phyloP scores from a whole-genome alignment of 2,113 vertebrate genomes.

The Meles meles region DNA sequence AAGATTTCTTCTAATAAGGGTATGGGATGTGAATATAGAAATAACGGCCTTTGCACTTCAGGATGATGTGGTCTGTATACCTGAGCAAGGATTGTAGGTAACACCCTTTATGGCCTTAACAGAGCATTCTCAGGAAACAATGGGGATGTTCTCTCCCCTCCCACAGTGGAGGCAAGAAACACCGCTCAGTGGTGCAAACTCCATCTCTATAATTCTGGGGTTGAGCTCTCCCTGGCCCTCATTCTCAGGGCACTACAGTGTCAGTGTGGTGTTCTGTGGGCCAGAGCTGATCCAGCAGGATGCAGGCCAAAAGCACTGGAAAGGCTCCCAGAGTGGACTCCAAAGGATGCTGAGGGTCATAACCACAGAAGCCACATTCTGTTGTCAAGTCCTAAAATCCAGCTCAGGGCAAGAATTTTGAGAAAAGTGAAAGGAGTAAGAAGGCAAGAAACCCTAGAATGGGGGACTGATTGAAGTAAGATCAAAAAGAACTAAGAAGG shows the following conservation, averaged over 20 bases:
- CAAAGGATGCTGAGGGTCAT: background rate
- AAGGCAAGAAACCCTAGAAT: background rate
- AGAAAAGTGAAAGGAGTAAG: background rate
- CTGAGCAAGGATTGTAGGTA: background rate
- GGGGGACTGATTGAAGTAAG: background rate
- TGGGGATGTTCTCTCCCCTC: background rate
- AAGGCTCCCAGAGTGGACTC: background rate
- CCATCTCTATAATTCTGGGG: background rate
- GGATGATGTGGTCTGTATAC: background rate
- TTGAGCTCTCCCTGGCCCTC: background rate
- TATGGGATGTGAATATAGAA: background rate
- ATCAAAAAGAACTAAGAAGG: background rate
- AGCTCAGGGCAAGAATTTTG: background rate
- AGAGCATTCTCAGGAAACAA: background rate
- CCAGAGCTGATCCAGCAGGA: background rate
- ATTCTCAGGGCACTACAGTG: background rate
- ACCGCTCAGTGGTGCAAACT: background rate
- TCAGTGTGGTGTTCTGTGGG: background rate
- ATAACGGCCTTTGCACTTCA: background rate
- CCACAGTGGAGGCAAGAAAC: background rate
- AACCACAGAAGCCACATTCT: background rate
- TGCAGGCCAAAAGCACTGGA: background rate
- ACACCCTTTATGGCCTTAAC: background rate
- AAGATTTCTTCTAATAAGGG: background rate
- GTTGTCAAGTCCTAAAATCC: background rate